Percentiles rank a stretch among this genome's conserved stretches.
Conservation (phyloP, 2,888 invertebrate genomes). For the Strigamia crassipes region DNA sequence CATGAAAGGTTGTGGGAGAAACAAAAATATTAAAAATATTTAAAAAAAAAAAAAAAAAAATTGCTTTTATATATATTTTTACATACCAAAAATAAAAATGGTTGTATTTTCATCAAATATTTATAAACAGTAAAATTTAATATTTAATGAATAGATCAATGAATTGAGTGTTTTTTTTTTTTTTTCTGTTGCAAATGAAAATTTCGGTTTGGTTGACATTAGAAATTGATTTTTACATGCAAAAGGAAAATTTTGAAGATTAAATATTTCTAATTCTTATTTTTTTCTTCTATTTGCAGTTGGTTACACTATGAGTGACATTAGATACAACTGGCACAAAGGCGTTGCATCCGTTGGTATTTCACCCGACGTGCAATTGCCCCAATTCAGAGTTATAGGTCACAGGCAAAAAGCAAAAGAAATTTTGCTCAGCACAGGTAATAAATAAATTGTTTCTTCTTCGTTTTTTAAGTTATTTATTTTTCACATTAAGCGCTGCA, state of each 20-base stretch:
- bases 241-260: too few species aligned
- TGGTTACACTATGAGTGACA: conserved; percentile 56
- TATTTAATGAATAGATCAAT: too few species aligned
- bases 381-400: conserved; percentile 55
- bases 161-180: too few species aligned
- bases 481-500: background rate
- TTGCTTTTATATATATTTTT: background rate
- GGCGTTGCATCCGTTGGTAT: conserved; percentile 53
- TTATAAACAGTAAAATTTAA: too few species aligned
- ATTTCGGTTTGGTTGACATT: background rate
- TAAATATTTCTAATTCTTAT: too few species aligned
- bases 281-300: conserved; percentile 52
- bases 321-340: conserved; percentile 54
- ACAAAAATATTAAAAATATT: too few species aligned
- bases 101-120: background rate
- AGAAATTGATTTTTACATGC: too few species aligned
- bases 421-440: conserved; percentile 48
- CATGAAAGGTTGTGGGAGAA: background rate
- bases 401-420: conserved; percentile 52
- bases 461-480: background rate
- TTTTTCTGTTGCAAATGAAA: too few species aligned
- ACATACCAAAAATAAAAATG: background rate
- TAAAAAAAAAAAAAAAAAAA: background rate
- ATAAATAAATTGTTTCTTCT: background rate
- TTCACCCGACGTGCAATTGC: conserved; percentile 54